These are phyloP conservation scores for Limnephilus lunatus DNA, from an alignment of 2,888 invertebrate genomes.

Conservation along the genomic window DNA sequence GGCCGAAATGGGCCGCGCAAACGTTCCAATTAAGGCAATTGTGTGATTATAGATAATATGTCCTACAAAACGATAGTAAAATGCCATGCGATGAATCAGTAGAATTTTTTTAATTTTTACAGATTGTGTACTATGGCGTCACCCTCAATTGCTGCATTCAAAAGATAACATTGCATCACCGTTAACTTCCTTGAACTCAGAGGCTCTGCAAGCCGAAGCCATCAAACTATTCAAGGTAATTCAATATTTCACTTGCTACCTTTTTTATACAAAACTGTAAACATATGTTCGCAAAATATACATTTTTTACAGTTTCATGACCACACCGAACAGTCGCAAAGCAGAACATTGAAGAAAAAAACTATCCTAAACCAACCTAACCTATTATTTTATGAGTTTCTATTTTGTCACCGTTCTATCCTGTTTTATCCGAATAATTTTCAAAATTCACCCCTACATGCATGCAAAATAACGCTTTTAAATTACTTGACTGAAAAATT, in stretches of 20 bases:
- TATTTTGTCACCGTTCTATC: too few relatives aligned
- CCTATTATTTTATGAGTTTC: too few relatives aligned
- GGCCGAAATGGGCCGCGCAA: too few relatives aligned
- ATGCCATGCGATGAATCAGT: background rate
- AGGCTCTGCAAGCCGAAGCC: slow-evolving; percentile 92
- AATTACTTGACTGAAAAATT: too few relatives aligned
- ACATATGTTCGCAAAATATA: background rate
- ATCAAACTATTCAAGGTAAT: slow-evolving; percentile 93
- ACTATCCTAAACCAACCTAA: too few relatives aligned
- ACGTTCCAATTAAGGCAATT: too few relatives aligned
- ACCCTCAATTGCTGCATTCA: slow-evolving; percentile 92
- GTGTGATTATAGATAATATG: too few relatives aligned
- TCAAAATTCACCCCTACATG: background rate
- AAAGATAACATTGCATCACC: slow-evolving; percentile 94
- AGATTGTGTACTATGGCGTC: slow-evolving; percentile 95
- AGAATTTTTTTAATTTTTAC: slow-evolving; percentile 67
- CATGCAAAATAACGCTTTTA: background rate
- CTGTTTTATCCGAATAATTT: background rate
- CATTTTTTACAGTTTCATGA: too few relatives aligned
- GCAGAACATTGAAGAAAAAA: too few relatives aligned
- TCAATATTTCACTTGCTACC: background rate
- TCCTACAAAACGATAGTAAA: too few relatives aligned
- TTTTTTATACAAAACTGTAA: background rate
- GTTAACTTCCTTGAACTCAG: slow-evolving; percentile 92
- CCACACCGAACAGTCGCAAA: too few relatives aligned